A percentile compares a stretch with the other conserved stretches of the same genome.
Evolutionary conservation across 2,113 vertebrate genomes (phyloP).

Genomic region (Pedionomus torquatus): DNA sequence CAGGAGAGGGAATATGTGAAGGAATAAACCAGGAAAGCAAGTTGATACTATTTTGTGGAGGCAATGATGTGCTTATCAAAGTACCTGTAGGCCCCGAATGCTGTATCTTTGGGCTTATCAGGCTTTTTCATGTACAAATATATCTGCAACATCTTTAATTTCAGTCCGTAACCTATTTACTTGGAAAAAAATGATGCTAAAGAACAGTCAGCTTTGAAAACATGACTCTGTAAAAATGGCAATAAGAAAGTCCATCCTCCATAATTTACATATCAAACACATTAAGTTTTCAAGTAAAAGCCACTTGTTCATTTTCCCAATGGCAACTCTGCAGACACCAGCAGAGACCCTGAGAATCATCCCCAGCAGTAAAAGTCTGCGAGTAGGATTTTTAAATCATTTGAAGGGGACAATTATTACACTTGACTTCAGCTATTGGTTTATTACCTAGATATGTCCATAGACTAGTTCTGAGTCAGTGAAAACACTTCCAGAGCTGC

Average conservation of each 20-base stretch:
- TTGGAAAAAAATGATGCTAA: background rate
- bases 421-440: background rate
- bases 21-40: background rate
- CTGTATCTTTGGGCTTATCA: background rate
- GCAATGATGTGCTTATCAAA: background rate
- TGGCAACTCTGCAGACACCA: background rate
- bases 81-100: background rate
- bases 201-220: background rate
- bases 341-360: background rate
- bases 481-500: background rate
- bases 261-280: background rate
- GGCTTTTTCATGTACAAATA: background rate
- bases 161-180: background rate
- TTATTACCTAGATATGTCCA: background rate
- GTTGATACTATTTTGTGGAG: background rate
- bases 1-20: background rate
- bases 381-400: rapidly evolving
- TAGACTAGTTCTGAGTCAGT: background rate
- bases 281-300: background rate
- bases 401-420: background rate
- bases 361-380: background rate
- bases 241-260: background rate
- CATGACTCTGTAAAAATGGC: background rate
- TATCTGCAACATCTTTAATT: background rate
- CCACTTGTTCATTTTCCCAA: background rate